Conservation (phyloP, 2,888 invertebrate species). For the Lumbricus terrestris region DNA sequence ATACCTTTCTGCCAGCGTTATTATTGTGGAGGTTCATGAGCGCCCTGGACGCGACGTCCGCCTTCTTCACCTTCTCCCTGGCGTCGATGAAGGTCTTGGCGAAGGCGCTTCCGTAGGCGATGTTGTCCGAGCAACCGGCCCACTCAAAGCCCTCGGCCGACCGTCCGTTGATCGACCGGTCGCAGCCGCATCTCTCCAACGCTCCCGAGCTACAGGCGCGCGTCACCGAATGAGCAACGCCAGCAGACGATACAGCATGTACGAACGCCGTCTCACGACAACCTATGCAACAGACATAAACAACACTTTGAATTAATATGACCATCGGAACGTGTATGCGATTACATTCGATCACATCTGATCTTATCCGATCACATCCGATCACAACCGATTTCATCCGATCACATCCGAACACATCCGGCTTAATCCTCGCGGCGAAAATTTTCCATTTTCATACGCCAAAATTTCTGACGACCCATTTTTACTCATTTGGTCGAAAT, state of each 20-base stretch:
- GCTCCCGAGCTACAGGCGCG: slow-evolving; percentile 88
- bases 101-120: slow-evolving; percentile 70
- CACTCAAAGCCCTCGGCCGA: slow-evolving; percentile 77
- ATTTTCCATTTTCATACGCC: too few relatives aligned
- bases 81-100: slow-evolving; percentile 87
- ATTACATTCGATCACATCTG: background rate
- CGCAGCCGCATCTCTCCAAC: slow-evolving; percentile 86
- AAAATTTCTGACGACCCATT: too few relatives aligned
- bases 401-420: background rate
- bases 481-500: too few relatives aligned
- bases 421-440: too few relatives aligned
- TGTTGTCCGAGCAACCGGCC: slow-evolving; percentile 89
- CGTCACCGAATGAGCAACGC: slow-evolving; percentile 87
- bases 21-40: slow-evolving; percentile 97
- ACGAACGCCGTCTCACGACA: slow-evolving; percentile 91
- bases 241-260: slow-evolving; percentile 89
- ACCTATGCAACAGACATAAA: slow-evolving; percentile 64
- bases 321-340: background rate
- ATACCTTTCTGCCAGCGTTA: slow-evolving; percentile 88
- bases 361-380: background rate
- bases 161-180: slow-evolving; percentile 68
- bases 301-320: background rate
- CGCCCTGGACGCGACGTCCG: slow-evolving; percentile 80
- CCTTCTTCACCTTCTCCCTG: slow-evolving; percentile 83
- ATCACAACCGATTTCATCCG: background rate